Base-by-base conservation (phyloP, 2,888 invertebrate genomes). In the Heliconius aoede region DNA sequence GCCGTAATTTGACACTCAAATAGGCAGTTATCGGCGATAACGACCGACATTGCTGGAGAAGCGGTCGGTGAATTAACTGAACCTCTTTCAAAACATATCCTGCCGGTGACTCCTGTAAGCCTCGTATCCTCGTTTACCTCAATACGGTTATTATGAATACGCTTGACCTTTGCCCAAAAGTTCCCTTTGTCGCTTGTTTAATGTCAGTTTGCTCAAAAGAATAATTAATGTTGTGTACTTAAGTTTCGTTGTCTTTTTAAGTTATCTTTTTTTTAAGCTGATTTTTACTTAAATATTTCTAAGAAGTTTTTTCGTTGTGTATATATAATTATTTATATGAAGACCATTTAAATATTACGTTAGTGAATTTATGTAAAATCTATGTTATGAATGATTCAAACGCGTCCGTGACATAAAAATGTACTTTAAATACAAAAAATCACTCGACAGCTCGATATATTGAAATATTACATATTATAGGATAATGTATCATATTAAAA, bases 21-120 rank as follows among this genome's bases (percentile, higher is more conserved):
- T 75, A 61, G 61, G 30, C 26, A 69, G 32, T 55, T 26, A 75
- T 46, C 24, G 46, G 9, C 24, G 30, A 51, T 75, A 69, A 61
- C 30, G 36, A 67, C 36, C 28, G 36, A 26, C 67, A 58, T n/a
- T 55, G 7, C 65, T 67, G 58, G 58, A 40, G 58, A 58, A 36
- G n/a, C 67, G 51, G 75, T 62, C 32, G 74, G 7, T 30, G 46
- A 74, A 68, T 74, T 69, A 74, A 69, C 61, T 74, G 30, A 32
- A 68, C 68, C 40, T 18, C 30, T 68, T 46, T 61, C 61, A 62
- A 30, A 74, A 67, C 60, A 69, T 46, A 61, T 51, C 74, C 68
- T 46, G 74, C 40, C 61, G 28, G 11, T 32, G 46, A 51, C 30
- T 72, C 40, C 21, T 40, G 32, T 61, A 28, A 74, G 58, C 26